These are phyloP conservation scores for Spodoptera exigua DNA, from an alignment of 2,888 invertebrate species.

Conservation along the genomic window DNA sequence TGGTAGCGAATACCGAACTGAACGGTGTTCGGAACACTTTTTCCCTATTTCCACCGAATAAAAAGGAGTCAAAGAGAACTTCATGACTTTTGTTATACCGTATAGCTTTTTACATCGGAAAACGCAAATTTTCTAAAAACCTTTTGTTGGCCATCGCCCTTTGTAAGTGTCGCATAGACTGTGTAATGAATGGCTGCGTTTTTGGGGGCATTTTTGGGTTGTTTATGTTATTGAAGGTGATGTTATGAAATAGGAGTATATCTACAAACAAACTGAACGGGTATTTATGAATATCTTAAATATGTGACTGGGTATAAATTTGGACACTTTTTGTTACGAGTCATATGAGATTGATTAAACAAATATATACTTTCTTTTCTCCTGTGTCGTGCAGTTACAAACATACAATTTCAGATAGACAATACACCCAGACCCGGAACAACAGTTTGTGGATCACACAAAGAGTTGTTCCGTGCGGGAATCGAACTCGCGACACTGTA, in stretches of 20 bases:
- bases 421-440: too few species aligned
- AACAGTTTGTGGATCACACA: too few species aligned
- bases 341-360: too few species aligned
- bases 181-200: conserved; percentile 49
- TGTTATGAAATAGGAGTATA: background rate
- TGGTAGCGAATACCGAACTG: conserved; percentile 76
- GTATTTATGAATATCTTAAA: too few species aligned
- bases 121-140: conserved; percentile 68
- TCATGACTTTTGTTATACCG: conserved; percentile 85
- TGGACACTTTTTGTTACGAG: too few species aligned
- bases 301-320: too few species aligned
- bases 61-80: conserved; percentile 83
- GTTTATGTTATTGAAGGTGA: background rate
- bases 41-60: conserved; percentile 85
- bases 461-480: too few species aligned
- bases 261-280: too few species aligned
- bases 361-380: too few species aligned
- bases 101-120: conserved; percentile 71
- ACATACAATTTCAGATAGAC: too few species aligned
- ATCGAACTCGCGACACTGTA: too few species aligned
- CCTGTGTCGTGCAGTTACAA: too few species aligned
- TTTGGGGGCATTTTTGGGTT: conserved; percentile 24
- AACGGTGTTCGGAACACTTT: conserved; percentile 85
- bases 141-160: conserved; percentile 57
- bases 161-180: conserved; percentile 55